Evolutionary conservation across 2,888 invertebrate species (phyloP), one percentile per base, ranked within the genome.

Genomic region (Caenorhabditis afra): DNA sequence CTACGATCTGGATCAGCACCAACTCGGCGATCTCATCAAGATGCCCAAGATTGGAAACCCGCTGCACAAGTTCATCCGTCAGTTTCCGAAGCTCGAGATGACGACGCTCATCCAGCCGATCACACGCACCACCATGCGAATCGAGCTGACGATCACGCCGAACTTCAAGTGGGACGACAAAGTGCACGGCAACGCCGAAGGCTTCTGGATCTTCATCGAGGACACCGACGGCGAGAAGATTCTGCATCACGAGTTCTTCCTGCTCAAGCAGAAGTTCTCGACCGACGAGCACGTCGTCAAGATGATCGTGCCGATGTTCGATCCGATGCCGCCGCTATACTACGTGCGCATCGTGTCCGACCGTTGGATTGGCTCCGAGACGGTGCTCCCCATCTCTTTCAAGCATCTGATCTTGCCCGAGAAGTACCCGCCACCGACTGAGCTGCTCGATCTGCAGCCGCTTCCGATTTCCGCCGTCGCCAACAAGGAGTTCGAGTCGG

Each of bases 161-260:
- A 98, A 99, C 91, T 99, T 99, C 91, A 96, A 97, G 89, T 99
- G 99, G 99, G 98, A 99, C 87, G 97, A 97, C 81, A 97, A 84
- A 57, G 93, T 95, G 23, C 93, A 93, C 87, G 94, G 94, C 35
- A 93, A 83, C 57, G 84, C 89, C 22, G 88, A 93, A 67, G 93
- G 93, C 0, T 93, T 93, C 90, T 93, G 93, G 93, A 93, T 93
- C 67, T 91, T 93, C 66, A 93, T 93, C 18, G 93, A 93, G 86
- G 93, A 93, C 88, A 93, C 93, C 12, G 93, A 93, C 89, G 92
- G 92, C 79, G 93, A 93, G 87, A 91, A 91, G 2, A 92, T 99
- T 81, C 93, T 99, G 10, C 99, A 99, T 91, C 96, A 98, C 91
- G 97, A 97, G 91, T 95, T 94, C 91, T 97, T 97, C 92, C 92